Base-by-base conservation (phyloP, 53 echinoderm and acorn worm species). In the Apostichopus leukothele region DNA sequence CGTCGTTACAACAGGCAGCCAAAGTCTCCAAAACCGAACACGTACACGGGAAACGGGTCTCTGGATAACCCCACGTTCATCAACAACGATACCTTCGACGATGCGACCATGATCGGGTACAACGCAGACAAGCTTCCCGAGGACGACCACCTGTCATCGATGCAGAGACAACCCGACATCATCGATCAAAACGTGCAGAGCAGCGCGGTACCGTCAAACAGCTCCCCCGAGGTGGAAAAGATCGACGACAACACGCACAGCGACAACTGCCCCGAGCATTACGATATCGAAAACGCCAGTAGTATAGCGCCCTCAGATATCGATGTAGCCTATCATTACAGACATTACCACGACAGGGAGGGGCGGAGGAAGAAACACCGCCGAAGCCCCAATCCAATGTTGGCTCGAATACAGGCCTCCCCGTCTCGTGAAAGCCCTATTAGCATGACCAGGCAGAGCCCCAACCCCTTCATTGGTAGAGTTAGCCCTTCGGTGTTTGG, bases 301-400 rank as follows among this genome's bases (percentile, higher is more conserved):
- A 97, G 97, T 83, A 91, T 97, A 55, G 97, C 97, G 13, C 95
- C 97, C 14, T 97, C 97, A 9, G 97, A 97, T 81, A 93, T 95
- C 18, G 97, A 97, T 88, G 93, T 94, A 60, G 94, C 97, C 12
- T 97, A 97, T 87, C 95, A 97, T 74, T 97, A 97, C 78, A 92
- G 94, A 83, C 93, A 94, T 90, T 97, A 93, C 52, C 95, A 95
- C 25, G 94, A 97, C 86, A 78, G 92, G 14, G 93, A 97, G 54
- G 90, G 93, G 9, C 91, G 88, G 19, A 89, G 89, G 86, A 94
- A 92, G 73, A 93, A 93, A n/a, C 94, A 91, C 74, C 80, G 95
- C 16, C 90, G 78, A 55, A 95, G 93, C 61, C 97, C 94, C 5
- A 97, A 95, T 50, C 97, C 95, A 12, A 76, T 97, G 88, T 78